A percentile compares a stretch with the other conserved stretches of the same genome.
Conservation (phyloP, 2,888 invertebrate genomes). For the Latrodectus elegans region DNA sequence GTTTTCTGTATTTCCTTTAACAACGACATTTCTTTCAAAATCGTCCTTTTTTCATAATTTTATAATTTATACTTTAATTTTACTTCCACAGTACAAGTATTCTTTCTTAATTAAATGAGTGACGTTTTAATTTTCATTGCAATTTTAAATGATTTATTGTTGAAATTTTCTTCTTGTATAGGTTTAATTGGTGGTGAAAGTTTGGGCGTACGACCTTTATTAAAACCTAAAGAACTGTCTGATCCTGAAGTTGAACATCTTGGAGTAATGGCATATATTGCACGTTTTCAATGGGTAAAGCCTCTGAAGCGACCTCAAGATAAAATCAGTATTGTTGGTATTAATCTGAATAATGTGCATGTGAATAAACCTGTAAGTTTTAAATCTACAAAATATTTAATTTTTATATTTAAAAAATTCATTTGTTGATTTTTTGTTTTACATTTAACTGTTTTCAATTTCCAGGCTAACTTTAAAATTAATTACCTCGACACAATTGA, state of each 20-base stretch:
- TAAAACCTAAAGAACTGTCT: constrained; percentile 94
- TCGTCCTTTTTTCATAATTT: no score
- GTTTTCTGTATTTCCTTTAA: no score
- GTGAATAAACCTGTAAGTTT: constrained; percentile 86
- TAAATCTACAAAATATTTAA: neutral
- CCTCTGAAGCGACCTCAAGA: constrained; percentile 89
- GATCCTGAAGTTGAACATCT: constrained; percentile 96
- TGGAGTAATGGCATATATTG: constrained; percentile 97
- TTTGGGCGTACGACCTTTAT: constrained; percentile 89
- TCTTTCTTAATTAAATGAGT: no score
- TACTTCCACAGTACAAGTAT: no score
- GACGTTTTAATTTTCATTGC: no score
- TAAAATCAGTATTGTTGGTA: constrained; percentile 83
- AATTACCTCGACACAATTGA: constrained; percentile 79
- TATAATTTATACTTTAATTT: no score
- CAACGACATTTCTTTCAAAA: no score
- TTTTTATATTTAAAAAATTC: neutral
- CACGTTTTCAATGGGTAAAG: constrained; percentile 91
- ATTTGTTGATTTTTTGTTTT: constrained; percentile 6
- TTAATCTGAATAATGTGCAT: constrained; percentile 88
- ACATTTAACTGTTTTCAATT: constrained; percentile 8
- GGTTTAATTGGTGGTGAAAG: constrained; percentile 80
- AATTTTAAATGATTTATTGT: neutral
- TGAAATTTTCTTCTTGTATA: constrained; percentile 72
- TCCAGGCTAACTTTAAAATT: constrained; percentile 76